Evolutionary conservation across 2,797 vertebrate genomes (phyloP).

Genomic region (Pangasius djambal): DNA sequence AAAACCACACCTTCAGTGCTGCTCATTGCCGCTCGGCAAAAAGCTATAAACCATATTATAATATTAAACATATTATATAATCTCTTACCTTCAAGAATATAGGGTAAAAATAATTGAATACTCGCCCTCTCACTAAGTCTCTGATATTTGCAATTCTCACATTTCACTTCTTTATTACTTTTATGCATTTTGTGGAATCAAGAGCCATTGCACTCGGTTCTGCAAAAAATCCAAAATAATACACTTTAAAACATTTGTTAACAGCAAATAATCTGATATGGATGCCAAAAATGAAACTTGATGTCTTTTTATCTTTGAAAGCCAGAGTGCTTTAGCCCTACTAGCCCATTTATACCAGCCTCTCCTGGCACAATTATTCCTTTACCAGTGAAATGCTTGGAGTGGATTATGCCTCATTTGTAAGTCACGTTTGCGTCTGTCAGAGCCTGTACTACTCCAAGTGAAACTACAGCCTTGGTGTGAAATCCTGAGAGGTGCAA

Average conservation of each 20-base stretch:
- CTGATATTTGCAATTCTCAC: background rate
- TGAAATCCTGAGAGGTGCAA: constrained; percentile 16
- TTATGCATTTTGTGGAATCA: background rate
- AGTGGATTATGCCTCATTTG: background rate
- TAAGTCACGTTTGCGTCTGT: background rate
- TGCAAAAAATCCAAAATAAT: background rate
- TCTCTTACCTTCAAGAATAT: background rate
- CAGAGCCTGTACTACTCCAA: background rate
- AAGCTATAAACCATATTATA: background rate
- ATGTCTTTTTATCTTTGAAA: too few relatives aligned
- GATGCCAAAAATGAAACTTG: background rate
- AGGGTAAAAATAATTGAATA: background rate
- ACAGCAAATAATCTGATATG: background rate
- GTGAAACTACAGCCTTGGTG: background rate
- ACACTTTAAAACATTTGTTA: background rate
- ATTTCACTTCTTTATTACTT: background rate
- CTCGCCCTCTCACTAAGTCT: background rate
- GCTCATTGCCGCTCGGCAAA: background rate
- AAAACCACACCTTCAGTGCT: background rate
- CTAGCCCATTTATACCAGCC: background rate
- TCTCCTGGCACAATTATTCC: background rate
- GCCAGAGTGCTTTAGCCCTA: background rate
- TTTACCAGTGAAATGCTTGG: background rate
- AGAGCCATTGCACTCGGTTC: background rate
- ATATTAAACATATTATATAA: background rate